phyloP scores from a whole-genome alignment of 2,888 invertebrate genomes.

The Diaprepes abbreviatus region DNA sequence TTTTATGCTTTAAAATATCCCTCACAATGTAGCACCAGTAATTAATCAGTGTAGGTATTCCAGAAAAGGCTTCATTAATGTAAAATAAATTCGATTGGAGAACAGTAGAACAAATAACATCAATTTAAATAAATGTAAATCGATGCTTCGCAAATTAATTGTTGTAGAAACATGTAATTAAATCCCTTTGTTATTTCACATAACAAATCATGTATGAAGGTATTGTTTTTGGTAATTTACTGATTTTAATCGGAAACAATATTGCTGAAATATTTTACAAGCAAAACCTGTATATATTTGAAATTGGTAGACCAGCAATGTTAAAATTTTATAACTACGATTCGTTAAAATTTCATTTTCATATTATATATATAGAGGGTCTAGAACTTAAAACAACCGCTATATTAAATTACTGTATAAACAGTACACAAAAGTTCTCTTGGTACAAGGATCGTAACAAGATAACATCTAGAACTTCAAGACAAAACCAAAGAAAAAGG shows the following conservation, averaged over 20 bases:
- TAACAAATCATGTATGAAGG: not conserved
- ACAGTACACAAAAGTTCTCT: too few species aligned
- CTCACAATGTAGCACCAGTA: not conserved
- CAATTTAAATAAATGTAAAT: conserved; percentile 5
- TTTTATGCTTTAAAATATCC: too few species aligned
- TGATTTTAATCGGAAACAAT: not conserved
- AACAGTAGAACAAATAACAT: not conserved
- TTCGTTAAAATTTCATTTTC: too few species aligned
- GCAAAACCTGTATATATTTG: too few species aligned
- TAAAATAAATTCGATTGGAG: not conserved
- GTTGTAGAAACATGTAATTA: not conserved
- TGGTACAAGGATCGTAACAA: too few species aligned
- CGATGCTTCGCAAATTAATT: conserved; percentile 1
- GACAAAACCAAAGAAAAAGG: too few species aligned
- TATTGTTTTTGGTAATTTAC: not conserved
- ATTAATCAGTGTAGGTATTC: not conserved
- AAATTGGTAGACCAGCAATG: too few species aligned
- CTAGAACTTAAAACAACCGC: too few species aligned
- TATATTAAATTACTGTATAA: too few species aligned
- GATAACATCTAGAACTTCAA: too few species aligned
- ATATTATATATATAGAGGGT: too few species aligned
- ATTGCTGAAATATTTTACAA: not conserved
- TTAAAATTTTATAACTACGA: too few species aligned
- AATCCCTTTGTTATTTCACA: not conserved
- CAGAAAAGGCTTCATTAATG: not conserved